Evolutionary conservation across 35 echinoderm and acorn worm species (phyloP).

Genomic region (Lytechinus variegatus): DNA sequence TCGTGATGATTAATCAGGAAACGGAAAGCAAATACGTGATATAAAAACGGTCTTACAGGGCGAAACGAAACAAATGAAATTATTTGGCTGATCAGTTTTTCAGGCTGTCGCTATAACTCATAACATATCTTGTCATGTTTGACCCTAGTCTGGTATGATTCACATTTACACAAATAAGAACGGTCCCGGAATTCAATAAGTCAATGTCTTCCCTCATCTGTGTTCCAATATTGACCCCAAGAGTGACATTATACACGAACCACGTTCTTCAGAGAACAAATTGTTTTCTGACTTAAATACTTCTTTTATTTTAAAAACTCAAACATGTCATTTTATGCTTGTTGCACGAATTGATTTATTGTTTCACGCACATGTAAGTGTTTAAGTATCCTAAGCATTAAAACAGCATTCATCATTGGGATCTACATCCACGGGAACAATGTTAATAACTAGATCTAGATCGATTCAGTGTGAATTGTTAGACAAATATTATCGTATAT

Average conservation of each 20-base stretch:
- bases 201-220: not conserved
- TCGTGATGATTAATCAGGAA: too few relatives aligned
- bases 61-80: not conserved
- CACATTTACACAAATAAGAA: conserved; percentile 4
- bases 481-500: too few relatives aligned
- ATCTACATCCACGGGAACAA: too few relatives aligned
- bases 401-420: too few relatives aligned
- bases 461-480: too few relatives aligned
- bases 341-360: too few relatives aligned
- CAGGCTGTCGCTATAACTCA: not conserved
- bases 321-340: too few relatives aligned
- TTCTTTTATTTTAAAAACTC: too few relatives aligned
- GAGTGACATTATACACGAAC: not conserved
- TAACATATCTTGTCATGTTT: not conserved
- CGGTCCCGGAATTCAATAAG: not conserved
- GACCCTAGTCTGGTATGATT: not conserved
- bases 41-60: not conserved
- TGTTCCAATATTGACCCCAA: not conserved
- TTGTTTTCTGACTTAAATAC: not conserved
- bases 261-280: not conserved
- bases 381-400: too few relatives aligned
- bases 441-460: too few relatives aligned
- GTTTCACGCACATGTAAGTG: too few relatives aligned
- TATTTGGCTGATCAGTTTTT: not conserved
- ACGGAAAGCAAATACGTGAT: too few relatives aligned